Evolutionary conservation across 2,888 invertebrate species (phyloP).

Genomic region (Ornithoptera alexandrae): DNA sequence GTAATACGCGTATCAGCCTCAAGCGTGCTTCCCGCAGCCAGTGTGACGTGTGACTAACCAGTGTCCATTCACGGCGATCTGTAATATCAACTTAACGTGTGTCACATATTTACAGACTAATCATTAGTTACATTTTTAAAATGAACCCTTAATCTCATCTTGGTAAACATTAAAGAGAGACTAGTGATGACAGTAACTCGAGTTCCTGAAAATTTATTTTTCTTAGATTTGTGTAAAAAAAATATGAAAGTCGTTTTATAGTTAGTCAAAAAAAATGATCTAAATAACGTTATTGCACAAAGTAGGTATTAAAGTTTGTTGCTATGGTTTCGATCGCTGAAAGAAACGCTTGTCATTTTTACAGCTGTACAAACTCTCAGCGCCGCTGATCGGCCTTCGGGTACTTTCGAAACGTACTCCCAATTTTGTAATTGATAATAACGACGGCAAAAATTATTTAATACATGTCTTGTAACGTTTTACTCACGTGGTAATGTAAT

Average conservation of each 20-base stretch:
- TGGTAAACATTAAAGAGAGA: conserved; percentile 1
- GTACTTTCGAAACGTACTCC: conserved; percentile 45
- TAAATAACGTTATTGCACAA: neutral
- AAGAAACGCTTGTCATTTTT: conserved; percentile 30
- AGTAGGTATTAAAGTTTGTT: neutral
- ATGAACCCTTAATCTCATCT: neutral
- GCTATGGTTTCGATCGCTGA: conserved; percentile 17
- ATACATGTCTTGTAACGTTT: conserved; percentile 36
- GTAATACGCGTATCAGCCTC: conserved; percentile 38
- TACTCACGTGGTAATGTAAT: conserved; percentile 49
- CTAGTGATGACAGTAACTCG: neutral
- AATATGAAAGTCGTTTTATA: too few species aligned
- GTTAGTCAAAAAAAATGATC: neutral
- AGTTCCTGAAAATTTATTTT: neutral
- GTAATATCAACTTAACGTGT: conserved; percentile 5
- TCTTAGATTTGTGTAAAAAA: neutral
- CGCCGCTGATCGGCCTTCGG: conserved; percentile 42
- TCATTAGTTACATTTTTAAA: conserved; percentile 4
- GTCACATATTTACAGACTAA: conserved; percentile 8
- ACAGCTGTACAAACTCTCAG: conserved; percentile 26
- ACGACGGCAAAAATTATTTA: conserved; percentile 44
- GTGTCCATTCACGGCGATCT: conserved; percentile 37
- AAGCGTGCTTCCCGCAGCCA: conserved; percentile 46
- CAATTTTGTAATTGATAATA: conserved; percentile 58
- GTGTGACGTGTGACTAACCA: conserved; percentile 39